These are phyloP conservation scores for Gorsachius magnificus DNA, from an alignment of 2,797 vertebrate genomes.

Conservation along the genomic window DNA sequence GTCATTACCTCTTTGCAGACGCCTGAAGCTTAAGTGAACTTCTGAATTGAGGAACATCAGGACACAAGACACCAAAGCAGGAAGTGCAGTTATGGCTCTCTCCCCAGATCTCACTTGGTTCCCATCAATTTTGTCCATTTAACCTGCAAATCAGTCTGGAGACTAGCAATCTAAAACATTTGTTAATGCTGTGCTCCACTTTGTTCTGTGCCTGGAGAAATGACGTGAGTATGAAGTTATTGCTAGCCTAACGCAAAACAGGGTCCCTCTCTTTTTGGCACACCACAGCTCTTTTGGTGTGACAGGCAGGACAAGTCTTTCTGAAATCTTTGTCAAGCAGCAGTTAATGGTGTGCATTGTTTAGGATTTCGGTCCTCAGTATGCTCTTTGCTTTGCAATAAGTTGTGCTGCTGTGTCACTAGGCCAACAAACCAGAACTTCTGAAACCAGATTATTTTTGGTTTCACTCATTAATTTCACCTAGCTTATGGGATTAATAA, in stretches of 20 bases:
- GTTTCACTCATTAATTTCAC: background rate
- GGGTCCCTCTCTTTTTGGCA: background rate
- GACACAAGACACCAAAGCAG: background rate
- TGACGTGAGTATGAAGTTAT: background rate
- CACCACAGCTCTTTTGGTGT: rapidly evolving
- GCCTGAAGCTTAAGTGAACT: background rate
- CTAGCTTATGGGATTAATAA: background rate
- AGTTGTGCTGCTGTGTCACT: background rate
- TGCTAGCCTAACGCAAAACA: background rate
- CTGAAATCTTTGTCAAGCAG: background rate
- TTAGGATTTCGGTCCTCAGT: background rate
- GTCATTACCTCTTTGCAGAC: background rate
- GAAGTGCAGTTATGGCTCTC: background rate
- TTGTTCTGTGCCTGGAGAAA: background rate
- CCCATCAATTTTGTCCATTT: background rate
- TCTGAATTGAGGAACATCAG: background rate
- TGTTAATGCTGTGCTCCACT: background rate
- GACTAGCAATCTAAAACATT: background rate
- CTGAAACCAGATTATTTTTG: background rate
- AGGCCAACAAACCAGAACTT: background rate
- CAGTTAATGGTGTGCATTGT: background rate
- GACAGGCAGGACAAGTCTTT: background rate
- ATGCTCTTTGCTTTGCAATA: background rate
- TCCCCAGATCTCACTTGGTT: background rate
- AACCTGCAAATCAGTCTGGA: background rate